Percentiles rank a stretch among this genome's conserved stretches.
These are phyloP conservation scores for Habropoda laboriosa DNA, from an alignment of 1,140 invertebrate species.

Conservation along the genomic window DNA sequence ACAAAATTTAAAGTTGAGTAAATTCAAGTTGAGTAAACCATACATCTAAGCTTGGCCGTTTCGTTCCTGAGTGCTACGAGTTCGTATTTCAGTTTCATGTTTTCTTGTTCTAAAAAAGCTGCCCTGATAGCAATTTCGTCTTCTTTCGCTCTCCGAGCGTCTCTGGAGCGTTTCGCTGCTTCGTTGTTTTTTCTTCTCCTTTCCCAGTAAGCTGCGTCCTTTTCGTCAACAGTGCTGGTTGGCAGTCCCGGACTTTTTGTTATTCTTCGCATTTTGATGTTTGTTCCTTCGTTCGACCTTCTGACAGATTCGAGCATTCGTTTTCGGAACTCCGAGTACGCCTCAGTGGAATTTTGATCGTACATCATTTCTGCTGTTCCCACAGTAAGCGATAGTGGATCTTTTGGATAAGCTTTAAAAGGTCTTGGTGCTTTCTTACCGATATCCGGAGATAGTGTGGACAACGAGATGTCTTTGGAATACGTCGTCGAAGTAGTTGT, in stretches of 20 bases:
- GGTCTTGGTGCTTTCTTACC: conserved; percentile 82
- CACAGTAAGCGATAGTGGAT: conserved; percentile 84
- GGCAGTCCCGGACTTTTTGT: conserved; percentile 69
- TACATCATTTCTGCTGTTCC: conserved; percentile 79
- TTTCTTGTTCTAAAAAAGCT: conserved; percentile 92
- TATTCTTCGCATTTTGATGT: conserved; percentile 85
- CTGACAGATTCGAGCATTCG: conserved; percentile 86
- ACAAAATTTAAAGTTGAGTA: not conserved
- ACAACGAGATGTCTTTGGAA: not conserved
- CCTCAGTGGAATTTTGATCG: conserved; percentile 83
- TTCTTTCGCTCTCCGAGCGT: conserved; percentile 94
- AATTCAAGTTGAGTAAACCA: conserved; percentile 78
- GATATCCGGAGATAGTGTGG: not conserved
- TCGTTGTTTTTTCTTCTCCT: conserved; percentile 96
- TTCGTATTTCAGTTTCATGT: conserved; percentile 85
- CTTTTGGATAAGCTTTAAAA: conserved; percentile 88
- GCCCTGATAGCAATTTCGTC: conserved; percentile 95
- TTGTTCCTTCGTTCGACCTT: conserved; percentile 84
- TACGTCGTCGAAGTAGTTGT: not conserved
- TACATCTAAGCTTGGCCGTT: conserved; percentile 83
- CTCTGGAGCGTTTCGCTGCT: conserved; percentile 96
- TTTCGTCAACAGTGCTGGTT: conserved; percentile 79
- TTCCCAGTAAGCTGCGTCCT: conserved; percentile 93
- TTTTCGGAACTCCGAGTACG: conserved; percentile 86
- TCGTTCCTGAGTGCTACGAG: conserved; percentile 84